Base-by-base conservation (phyloP, 37 sponge, comb jelly and placozoan genomes). In the Amphimedon queenslandica region DNA sequence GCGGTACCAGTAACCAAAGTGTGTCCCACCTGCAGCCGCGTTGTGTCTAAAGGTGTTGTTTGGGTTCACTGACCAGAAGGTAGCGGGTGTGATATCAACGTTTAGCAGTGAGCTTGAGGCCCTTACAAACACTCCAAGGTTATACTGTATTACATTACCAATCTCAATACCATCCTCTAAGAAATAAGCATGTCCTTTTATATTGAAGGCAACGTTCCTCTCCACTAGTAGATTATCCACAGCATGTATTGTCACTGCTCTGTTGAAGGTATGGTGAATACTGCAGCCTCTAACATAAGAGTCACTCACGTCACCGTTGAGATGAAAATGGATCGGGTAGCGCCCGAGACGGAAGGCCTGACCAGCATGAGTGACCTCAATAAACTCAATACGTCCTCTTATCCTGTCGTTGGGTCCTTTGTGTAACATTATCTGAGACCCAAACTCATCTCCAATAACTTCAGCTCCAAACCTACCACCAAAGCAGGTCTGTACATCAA, bases 331-430 rank as follows among this genome's bases (percentile, higher is more conserved):
- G 28, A 94, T 76, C 31, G 95, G 77, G 38, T 94, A 94, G 0
- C 95, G 82, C n/a, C 95, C 95, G 27, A 94, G 90, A 36, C 95
- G 78, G 72, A 94, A 94, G 27, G 95, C 95, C 47, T 94, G 95
- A 2, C 95, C 95, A 37, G 63, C 68, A 58, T 73, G 63, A 0
- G 91, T 79, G 2, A 90, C 72, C 42, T 94, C 95, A 1, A 85
- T 73, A 55, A 90, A 83, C 21, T 86, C 87, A 66, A 94, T 82
- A 37, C 94, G 84, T 57, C 13, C 8, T 18, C 8, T 47, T 47
- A 47, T 18, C 8, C 13, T 47, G 53, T 47, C 8, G 13, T 47
- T 47, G 3, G 83, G 77, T 23, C 90, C 90, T 4, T 66, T 78
- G n/a, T 89, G 90, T 18, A 93, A 51, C 40, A 93, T 75, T n/a